Percentiles rank a stretch among this genome's conserved stretches.
phyloP scores from a whole-genome alignment of 2,797 vertebrate genomes.

The Urosaurus nigricauda region DNA sequence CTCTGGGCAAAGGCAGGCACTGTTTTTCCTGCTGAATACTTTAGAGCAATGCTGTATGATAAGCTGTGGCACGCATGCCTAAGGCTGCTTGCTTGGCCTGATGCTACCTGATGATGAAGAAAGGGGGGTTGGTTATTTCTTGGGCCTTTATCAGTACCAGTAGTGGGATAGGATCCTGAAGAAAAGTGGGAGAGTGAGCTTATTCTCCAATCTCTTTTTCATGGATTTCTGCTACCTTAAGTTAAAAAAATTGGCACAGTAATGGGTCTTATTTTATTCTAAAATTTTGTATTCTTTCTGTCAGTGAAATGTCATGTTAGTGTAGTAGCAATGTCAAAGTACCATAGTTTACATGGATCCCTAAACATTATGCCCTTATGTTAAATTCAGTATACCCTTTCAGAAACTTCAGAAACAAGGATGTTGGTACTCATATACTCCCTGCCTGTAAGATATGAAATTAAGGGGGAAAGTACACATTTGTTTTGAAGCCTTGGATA shows the following conservation, averaged over 20 bases:
- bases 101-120: background rate
- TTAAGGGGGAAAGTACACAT: background rate
- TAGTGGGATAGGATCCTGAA: background rate
- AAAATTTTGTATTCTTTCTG: background rate
- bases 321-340: background rate
- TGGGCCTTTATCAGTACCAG: background rate
- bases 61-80: background rate
- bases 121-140: background rate
- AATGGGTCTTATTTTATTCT: background rate
- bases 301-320: background rate
- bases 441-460: background rate
- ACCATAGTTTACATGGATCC: background rate
- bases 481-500: background rate
- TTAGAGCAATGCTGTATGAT: background rate
- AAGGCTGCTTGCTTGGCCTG: background rate
- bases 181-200: background rate
- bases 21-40: background rate
- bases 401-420: background rate
- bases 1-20: background rate
- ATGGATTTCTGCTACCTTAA: constrained; percentile 32
- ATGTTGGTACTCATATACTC: background rate
- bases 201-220: constrained; percentile 7
- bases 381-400: background rate
- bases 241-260: background rate
- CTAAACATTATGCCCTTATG: background rate